phyloP scores from a whole-genome alignment of 2,113 vertebrate genomes.

The Perca fluviatilis region DNA sequence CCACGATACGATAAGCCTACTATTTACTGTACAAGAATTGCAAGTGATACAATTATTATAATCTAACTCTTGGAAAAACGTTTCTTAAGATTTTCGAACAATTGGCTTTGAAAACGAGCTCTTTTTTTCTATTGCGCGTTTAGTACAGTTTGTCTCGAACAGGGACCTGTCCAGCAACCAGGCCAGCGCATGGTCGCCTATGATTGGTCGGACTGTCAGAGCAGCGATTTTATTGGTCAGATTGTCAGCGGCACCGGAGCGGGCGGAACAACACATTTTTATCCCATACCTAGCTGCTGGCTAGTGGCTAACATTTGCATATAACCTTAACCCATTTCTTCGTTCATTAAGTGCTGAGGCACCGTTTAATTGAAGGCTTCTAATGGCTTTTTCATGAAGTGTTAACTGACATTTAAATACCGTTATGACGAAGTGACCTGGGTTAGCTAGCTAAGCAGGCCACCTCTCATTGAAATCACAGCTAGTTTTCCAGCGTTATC shows the following conservation, averaged over 20 bases:
- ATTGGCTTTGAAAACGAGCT: background rate
- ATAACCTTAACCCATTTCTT: background rate
- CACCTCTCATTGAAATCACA: background rate
- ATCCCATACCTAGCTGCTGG: background rate
- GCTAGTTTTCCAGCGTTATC: background rate
- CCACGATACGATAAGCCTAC: no score
- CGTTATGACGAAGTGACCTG: background rate
- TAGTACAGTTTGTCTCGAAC: slow-evolving; percentile 27
- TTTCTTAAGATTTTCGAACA: no score
- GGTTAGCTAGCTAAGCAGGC: slow-evolving; percentile 59
- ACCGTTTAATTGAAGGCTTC: no score
- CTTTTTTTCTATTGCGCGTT: background rate
- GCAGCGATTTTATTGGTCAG: slow-evolving; percentile 54
- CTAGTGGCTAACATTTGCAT: background rate
- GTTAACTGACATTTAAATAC: background rate
- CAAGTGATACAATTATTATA: no score
- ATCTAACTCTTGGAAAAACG: no score
- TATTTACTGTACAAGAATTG: no score
- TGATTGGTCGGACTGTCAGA: slow-evolving; percentile 40
- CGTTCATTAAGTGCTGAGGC: fast-evolving
- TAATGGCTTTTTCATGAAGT: background rate
- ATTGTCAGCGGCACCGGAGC: background rate
- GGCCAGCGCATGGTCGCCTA: background rate
- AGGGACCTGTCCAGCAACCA: slow-evolving; percentile 12
- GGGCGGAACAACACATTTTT: background rate